Conservation (phyloP, 2,888 invertebrate genomes). For the Brenthis hecate region DNA sequence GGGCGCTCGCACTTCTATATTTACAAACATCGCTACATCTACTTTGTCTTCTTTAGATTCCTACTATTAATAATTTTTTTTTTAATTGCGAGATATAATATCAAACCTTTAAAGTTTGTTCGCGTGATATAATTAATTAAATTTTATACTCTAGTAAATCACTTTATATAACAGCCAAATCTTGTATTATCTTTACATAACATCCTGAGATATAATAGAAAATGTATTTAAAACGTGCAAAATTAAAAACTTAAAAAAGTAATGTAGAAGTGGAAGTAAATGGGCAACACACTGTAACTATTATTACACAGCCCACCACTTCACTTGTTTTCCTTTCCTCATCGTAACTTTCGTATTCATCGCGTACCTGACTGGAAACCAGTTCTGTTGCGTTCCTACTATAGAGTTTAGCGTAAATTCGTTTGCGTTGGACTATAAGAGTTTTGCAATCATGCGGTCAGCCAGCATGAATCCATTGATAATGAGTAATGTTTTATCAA, state of each 20-base stretch:
- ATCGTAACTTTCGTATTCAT: slow-evolving; percentile 39
- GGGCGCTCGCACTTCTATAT: slow-evolving; percentile 54
- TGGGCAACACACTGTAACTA: slow-evolving; percentile 25
- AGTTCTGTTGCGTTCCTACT: slow-evolving; percentile 33
- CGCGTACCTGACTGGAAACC: slow-evolving; percentile 34
- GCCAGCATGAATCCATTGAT: too few relatives aligned
- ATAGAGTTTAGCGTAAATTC: slow-evolving; percentile 4
- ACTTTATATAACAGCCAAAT: too few relatives aligned
- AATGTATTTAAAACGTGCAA: neutral
- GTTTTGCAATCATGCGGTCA: too few relatives aligned
- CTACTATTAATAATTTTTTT: slow-evolving; percentile 5
- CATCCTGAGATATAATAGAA: neutral
- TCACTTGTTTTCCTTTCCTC: slow-evolving; percentile 35
- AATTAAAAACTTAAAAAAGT: neutral
- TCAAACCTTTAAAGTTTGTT: too few relatives aligned
- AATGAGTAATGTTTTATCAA: too few relatives aligned
- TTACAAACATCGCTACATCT: slow-evolving; percentile 50
- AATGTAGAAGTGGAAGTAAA: slow-evolving; percentile 8
- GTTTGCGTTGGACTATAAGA: neutral
- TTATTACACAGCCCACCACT: slow-evolving; percentile 31
- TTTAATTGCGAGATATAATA: neutral
- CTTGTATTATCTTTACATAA: too few relatives aligned
- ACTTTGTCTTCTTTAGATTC: slow-evolving; percentile 12
- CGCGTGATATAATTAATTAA: too few relatives aligned
- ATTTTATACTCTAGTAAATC: too few relatives aligned